A percentile compares a stretch with the other conserved stretches of the same genome.
These are phyloP conservation scores for Acestrorhynchus altus DNA, from an alignment of 2,797 vertebrate genomes.

Conservation along the genomic window DNA sequence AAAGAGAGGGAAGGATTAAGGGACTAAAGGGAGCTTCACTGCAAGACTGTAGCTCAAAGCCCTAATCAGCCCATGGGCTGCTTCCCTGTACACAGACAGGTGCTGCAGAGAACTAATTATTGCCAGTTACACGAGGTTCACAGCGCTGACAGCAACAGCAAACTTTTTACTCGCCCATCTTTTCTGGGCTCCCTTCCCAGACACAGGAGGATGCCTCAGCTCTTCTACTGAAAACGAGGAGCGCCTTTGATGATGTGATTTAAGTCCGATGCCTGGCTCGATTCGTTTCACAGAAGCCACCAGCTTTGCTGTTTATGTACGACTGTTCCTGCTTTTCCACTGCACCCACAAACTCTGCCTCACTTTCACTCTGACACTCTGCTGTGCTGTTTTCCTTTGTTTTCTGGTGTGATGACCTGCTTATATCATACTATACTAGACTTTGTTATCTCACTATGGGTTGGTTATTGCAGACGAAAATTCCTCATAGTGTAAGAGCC, in stretches of 20 bases:
- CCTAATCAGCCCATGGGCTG: constrained; percentile 31
- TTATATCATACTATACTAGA: too few relatives aligned
- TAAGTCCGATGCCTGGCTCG: neutral
- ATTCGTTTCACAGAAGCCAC: neutral
- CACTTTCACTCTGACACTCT: neutral
- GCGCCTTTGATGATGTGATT: constrained; percentile 11
- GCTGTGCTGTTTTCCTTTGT: neutral
- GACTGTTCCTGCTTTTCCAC: neutral
- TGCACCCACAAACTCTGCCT: neutral
- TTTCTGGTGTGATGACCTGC: neutral
- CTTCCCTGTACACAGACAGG: constrained; percentile 34
- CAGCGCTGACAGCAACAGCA: constrained; percentile 39
- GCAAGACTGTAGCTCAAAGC: constrained; percentile 19
- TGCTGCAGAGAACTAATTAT: constrained; percentile 45
- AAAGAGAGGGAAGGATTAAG: constrained; percentile 52
- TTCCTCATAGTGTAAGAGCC: too few relatives aligned
- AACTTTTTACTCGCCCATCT: constrained; percentile 30
- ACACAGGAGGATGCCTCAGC: constrained; percentile 14
- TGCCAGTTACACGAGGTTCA: constrained; percentile 12
- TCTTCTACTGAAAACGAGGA: neutral
- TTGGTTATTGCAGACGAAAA: neutral
- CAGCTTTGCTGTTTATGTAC: neutral
- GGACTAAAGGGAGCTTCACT: constrained; percentile 44
- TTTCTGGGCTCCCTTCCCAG: constrained; percentile 34
- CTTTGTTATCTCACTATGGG: neutral